Conservation (phyloP, 2,113 vertebrate genomes). For the Grammomys surdaster region DNA sequence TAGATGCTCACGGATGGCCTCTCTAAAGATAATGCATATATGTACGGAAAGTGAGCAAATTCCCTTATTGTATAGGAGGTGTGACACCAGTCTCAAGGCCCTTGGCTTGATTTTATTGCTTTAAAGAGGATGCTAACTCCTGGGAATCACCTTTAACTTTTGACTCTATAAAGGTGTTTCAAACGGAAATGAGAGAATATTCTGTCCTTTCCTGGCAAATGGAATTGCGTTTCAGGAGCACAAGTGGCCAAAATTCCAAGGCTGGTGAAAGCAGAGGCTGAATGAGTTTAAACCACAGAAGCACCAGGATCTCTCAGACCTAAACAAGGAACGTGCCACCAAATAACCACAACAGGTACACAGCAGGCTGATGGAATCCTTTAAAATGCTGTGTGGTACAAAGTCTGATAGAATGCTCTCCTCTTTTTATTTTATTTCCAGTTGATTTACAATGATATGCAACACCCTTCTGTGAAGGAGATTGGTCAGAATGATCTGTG, state of each 20-base stretch:
- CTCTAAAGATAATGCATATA: neutral
- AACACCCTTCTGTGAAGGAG: neutral
- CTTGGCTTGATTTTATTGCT: conserved; percentile 77
- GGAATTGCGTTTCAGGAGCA: conserved; percentile 67
- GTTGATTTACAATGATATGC: neutral
- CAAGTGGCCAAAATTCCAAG: conserved; percentile 64
- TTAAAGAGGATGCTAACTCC: conserved; percentile 74
- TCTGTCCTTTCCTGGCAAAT: conserved; percentile 76
- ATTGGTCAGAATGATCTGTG: neutral
- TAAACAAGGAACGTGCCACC: conserved; percentile 27
- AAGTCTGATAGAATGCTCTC: neutral
- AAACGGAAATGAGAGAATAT: conserved; percentile 76
- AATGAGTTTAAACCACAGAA: conserved; percentile 52
- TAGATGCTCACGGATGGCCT: neutral
- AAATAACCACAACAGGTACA: conserved; percentile 53
- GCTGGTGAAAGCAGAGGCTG: conserved; percentile 47
- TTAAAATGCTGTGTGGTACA: neutral
- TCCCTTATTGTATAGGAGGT: conserved; percentile 22
- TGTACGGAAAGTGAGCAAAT: conserved; percentile 14
- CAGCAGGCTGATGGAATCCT: neutral
- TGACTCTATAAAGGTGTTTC: conserved; percentile 72
- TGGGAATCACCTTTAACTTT: conserved; percentile 75
- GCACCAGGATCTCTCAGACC: conserved; percentile 17
- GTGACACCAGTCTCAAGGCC: conserved; percentile 19
- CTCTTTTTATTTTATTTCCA: neutral